Evolutionary conservation across 2,797 vertebrate species (phyloP), one percentile per base, ranked within the genome.

Genomic region (Urosaurus nigricauda): DNA sequence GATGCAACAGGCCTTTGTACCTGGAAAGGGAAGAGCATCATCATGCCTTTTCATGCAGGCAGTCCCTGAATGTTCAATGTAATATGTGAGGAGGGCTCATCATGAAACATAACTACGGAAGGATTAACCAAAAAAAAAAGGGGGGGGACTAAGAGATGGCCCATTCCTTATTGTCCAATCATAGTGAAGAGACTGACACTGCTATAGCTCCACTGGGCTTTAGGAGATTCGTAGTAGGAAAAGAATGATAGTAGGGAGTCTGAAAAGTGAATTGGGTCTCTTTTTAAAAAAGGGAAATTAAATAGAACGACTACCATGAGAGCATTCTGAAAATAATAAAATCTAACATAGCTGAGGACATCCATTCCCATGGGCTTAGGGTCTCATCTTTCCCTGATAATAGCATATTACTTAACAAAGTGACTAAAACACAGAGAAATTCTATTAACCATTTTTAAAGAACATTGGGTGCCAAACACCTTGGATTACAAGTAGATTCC

Each of bases 271-370:
- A 51, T 51, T 51, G 47, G 47, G 47, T 51, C 43, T 43, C 5
- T 51, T 51, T 51, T 51, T 47, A 47, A 47, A 47, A 51, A 93
- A 91, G 91, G 56, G n/a, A 82, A 92, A 90, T 90, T 91, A 92
- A 90, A 93, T 83, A 88, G 65, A 92, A 90, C 86, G 11, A 53
- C 26, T 29, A 19, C 1, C 84, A 90, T 92, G 78, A 71, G 92
- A 94, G 74, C 16, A 81, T 56, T 5, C 79, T 26, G 2, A 87
- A 32, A 86, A 53, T 87, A 85, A 92, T 86, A 86, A 91, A 90
- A 19, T 1, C 37, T 63, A 80, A 80, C 51, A 19, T 80, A 43
- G 40, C 70, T 1, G 13, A 0, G 60, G 77, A 75, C 87, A 86
- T 16, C 68, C 53, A 4, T 12, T 95, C 82, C 90, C 86, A 91